Evolutionary conservation across 1,140 invertebrate species (phyloP), one percentile per base, ranked within the genome.

Genomic region (Drosophila rufa): DNA sequence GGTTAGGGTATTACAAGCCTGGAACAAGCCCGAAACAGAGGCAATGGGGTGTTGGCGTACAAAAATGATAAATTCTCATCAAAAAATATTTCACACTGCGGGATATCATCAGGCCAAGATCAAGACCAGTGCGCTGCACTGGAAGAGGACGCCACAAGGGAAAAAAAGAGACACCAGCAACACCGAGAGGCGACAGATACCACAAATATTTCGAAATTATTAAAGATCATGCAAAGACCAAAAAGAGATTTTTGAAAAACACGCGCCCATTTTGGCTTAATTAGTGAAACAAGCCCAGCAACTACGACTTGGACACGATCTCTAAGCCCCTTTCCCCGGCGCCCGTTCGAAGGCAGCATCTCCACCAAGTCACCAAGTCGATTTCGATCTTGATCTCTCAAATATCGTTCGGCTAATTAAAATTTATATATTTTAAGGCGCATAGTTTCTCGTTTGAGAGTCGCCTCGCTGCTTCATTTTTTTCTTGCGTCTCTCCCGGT

Each of bases 61-160:
- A 77, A 64, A 70, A 71, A 90, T 90, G 85, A 90, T 90, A 90
- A 90, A 90, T 90, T 90, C 85, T 90, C 85, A 90, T 90, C 85
- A 90, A 90, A 90, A 80, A 76, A 90, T 82, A 90, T 82, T 90
- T 90, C 85, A 90, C 85, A 90, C 85, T 79, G 85, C 85, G 85
- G 85, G 85, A 90, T 69, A 90, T 90, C 85, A 83, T 78, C 82
- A 46, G 74, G 68, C 30, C 50, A 46, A 87, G 85, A 89, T 89
- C 84, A 79, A 82, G 64, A 70, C 70, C 42, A 53, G 45, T 56
- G 46, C 46, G 53, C 33, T 62, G 36, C 53, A 67, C 33, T 73
- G 69, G 46, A 46, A 48, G 61, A 65, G 64, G 73, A 80, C 65
- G 73, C 73, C 69, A 83, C 75, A 42, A 36, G 46, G 38, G 5